phyloP scores from a whole-genome alignment of 2,797 vertebrate genomes.

The Pteropus rufus region DNA sequence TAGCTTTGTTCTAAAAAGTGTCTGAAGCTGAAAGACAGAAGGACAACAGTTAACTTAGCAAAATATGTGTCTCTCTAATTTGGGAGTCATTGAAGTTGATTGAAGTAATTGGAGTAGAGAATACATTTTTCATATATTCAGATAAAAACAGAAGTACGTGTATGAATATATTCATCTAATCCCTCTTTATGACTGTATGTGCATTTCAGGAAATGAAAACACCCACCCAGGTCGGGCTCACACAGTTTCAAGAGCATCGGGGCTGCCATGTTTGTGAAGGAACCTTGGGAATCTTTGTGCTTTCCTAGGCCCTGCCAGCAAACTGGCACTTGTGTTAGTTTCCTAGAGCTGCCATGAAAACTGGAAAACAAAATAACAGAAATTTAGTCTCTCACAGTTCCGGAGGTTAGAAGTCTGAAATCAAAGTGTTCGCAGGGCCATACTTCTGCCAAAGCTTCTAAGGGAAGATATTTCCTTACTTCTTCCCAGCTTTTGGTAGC shows the following conservation, averaged over 20 bases:
- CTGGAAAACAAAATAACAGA: background rate
- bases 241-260: background rate
- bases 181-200: background rate
- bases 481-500: background rate
- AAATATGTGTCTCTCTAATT: background rate
- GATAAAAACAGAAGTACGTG: background rate
- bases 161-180: no score
- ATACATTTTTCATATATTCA: background rate
- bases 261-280: background rate
- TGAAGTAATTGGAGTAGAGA: background rate
- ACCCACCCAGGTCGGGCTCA: background rate
- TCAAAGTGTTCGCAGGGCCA: background rate
- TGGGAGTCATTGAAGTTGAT: background rate
- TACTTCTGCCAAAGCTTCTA: background rate
- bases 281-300: background rate
- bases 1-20: background rate
- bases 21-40: background rate
- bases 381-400: background rate
- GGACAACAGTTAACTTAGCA: background rate
- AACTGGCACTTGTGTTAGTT: background rate
- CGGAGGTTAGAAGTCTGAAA: background rate
- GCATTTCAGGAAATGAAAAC: background rate
- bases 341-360: background rate
- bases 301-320: background rate
- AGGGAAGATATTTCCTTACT: no score